Evolutionary conservation across 2,797 vertebrate genomes (phyloP).

Genomic region (Coreius guichenoti): DNA sequence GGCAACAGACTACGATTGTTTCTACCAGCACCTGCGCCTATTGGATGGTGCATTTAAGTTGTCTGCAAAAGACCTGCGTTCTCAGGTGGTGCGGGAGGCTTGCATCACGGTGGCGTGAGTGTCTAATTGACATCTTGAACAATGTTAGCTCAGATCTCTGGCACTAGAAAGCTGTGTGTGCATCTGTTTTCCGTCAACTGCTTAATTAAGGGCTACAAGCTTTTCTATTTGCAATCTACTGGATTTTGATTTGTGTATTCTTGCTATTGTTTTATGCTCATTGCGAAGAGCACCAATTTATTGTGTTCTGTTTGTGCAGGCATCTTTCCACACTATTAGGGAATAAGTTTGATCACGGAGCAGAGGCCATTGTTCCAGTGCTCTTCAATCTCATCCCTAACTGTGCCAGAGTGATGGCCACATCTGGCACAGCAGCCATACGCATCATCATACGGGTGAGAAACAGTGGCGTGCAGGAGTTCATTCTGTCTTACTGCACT

Average conservation of each 20-base stretch:
- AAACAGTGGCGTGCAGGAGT: neutral
- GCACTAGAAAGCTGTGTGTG: neutral
- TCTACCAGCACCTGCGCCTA: constrained; percentile 95
- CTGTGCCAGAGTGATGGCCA: constrained; percentile 97
- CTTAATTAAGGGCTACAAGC: constrained; percentile 20
- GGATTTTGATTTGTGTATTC: neutral
- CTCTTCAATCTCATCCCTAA: constrained; percentile 98
- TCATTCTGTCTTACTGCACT: neutral
- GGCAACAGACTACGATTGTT: constrained; percentile 90
- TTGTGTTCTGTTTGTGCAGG: constrained; percentile 68
- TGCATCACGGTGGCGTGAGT: constrained; percentile 98
- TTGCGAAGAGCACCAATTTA: neutral
- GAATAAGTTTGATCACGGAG: constrained; percentile 97
- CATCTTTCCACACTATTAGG: constrained; percentile 91
- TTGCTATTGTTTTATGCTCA: neutral
- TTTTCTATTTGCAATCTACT: neutral
- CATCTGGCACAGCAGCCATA: constrained; percentile 92
- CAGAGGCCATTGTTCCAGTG: constrained; percentile 95
- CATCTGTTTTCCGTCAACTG: neutral
- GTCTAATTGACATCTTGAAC: neutral
- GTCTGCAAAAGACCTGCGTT: constrained; percentile 95
- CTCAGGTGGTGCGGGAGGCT: constrained; percentile 96
- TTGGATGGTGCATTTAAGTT: constrained; percentile 96
- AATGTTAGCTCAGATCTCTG: neutral
- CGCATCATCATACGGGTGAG: constrained; percentile 94